phyloP scores from a whole-genome alignment of 2,113 vertebrate genomes.

The Salvelinus namaycush region DNA sequence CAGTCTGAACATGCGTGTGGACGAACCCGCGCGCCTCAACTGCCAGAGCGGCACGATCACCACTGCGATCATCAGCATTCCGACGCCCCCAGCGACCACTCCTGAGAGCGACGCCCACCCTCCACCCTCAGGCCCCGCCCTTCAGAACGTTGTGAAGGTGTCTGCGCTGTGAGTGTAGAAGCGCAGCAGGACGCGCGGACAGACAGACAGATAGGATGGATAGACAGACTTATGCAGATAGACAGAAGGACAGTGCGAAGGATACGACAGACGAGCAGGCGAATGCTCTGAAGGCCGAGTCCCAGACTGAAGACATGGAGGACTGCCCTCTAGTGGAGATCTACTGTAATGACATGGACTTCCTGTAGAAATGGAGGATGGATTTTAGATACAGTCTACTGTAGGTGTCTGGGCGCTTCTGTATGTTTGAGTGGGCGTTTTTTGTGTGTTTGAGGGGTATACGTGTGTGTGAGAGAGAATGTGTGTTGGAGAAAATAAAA shows the following conservation, averaged over 20 bases:
- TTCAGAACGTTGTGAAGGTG: slow-evolving; percentile 90
- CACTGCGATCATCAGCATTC: slow-evolving; percentile 98
- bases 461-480: slow-evolving; percentile 18
- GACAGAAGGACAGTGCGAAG: slow-evolving; percentile 52
- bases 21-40: slow-evolving; percentile 88
- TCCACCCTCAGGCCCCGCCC: slow-evolving; percentile 72
- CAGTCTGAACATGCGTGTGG: slow-evolving; percentile 95
- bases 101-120: slow-evolving; percentile 78
- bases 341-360: slow-evolving; percentile 67
- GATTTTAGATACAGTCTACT: slow-evolving; percentile 58
- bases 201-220: slow-evolving; percentile 25
- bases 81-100: slow-evolving; percentile 86
- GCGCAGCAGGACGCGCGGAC: slow-evolving; percentile 18
- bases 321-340: slow-evolving; percentile 70
- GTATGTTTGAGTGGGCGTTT: slow-evolving; percentile 47
- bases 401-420: background rate
- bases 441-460: slow-evolving; percentile 29
- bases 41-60: slow-evolving; percentile 94
- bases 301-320: slow-evolving; percentile 37
- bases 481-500: no score
- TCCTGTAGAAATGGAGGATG: slow-evolving; percentile 48
- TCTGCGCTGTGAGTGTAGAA: slow-evolving; percentile 85
- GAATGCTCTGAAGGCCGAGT: slow-evolving; percentile 23
- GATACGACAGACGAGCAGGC: slow-evolving; percentile 31
- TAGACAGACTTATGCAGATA: slow-evolving; percentile 29